Base-by-base conservation (phyloP, 1,140 invertebrate species). In the Drosophila setifemur region DNA sequence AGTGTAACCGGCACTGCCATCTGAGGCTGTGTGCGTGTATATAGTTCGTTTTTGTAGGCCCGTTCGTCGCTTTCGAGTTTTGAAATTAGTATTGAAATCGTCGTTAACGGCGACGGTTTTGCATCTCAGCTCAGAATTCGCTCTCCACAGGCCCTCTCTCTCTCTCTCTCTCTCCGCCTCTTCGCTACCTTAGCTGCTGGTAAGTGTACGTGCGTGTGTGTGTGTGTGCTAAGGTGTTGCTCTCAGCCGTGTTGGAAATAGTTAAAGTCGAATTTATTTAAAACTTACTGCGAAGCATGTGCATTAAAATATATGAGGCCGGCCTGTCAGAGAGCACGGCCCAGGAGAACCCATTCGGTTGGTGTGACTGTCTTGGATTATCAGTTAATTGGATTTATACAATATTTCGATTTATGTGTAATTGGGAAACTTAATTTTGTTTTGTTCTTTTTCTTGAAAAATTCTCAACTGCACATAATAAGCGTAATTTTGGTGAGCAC, bases 11-110 rank as follows among this genome's bases (percentile, higher is more conserved):
- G 21, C 35, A 42, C 14, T n/a, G n/a, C n/a, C n/a, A n/a, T n/a
- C 9, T 26, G 49, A 4, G 9, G n/a, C 25, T 26, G 44, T 48
- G 37, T 40, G 19, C 26, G 23, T 37, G 40, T 63, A 72, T 72
- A 73, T 72, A 72, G 67, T 73, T 83, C 78, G 74, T 74, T 83
- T 85, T 83, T 78, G 74, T 83, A 83, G 79, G 79, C 79, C 61
- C 67, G 75, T 83, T 78, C 74, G 78, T 83, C 73, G 81, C 70
- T 83, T 83, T 79, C 63, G 81, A 85, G 81, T 83, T 82, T 83
- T 77, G 45, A 70, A 71, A 71, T 72, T 64, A 82, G 68, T 82
- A 82, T 82, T 82, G 73, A 82, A 82, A 82, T 64, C 73, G 68
- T 58, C 60, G 77, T 83, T 71, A 71, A 35, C 37, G 44, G 44